These are phyloP conservation scores for Heptranchias perlo DNA, from an alignment of 2,113 vertebrate species.

Conservation along the genomic window DNA sequence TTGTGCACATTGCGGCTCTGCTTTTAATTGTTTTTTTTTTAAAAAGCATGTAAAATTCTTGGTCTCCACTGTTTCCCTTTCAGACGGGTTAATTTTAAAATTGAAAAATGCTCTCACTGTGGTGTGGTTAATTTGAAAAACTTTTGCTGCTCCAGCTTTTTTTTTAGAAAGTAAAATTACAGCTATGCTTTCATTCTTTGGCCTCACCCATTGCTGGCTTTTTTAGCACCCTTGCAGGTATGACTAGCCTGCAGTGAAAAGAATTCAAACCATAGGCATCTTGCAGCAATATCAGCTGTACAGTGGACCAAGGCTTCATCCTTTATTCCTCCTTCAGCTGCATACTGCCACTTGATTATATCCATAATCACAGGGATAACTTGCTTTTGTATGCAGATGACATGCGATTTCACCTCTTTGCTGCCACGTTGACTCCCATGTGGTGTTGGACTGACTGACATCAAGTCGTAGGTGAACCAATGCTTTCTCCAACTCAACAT, in stretches of 20 bases:
- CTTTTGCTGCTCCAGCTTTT: no score
- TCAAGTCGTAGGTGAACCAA: background rate
- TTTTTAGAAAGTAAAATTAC: no score
- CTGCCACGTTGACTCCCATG: background rate
- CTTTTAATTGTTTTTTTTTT: no score
- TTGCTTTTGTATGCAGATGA: background rate
- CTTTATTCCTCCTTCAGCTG: background rate
- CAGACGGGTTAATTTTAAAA: no score
- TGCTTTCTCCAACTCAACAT: background rate
- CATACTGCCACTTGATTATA: background rate
- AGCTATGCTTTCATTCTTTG: no score
- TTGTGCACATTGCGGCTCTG: no score
- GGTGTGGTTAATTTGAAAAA: background rate
- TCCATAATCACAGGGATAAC: background rate
- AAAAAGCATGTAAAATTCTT: background rate
- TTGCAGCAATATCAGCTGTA: background rate
- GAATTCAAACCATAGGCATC: background rate
- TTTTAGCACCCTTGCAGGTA: no score
- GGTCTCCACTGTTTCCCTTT: background rate
- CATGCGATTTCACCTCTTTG: background rate
- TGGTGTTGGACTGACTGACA: background rate
- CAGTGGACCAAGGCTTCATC: background rate
- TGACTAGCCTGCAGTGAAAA: no score
- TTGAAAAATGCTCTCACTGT: no score
- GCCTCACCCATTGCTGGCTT: no score